These are phyloP conservation scores for Crotalus helleri DNA, from an alignment of 2,113 vertebrate genomes.

Conservation along the genomic window DNA sequence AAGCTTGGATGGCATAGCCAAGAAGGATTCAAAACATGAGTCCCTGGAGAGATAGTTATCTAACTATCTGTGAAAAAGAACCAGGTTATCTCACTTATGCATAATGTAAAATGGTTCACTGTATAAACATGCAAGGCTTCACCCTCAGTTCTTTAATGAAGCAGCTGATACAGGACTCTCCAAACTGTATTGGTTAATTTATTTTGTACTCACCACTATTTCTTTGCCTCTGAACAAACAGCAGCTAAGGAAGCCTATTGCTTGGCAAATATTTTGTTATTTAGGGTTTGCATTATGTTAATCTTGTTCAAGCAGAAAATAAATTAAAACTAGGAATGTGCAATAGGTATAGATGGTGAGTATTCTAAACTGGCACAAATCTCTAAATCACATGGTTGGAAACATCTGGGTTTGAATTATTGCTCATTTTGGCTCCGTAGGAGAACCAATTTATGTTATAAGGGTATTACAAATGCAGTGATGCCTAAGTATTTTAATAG, in stretches of 20 bases:
- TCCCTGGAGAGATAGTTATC: not conserved
- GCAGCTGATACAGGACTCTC: not conserved
- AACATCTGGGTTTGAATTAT: not conserved
- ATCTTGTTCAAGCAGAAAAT: not conserved
- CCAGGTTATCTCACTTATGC: not conserved
- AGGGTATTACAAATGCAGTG: not conserved
- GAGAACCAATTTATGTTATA: not conserved
- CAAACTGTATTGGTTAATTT: not conserved
- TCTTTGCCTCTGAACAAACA: accelerated
- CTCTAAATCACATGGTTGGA: not conserved
- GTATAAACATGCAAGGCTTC: not conserved
- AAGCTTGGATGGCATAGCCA: not conserved
- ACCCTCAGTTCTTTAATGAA: not conserved
- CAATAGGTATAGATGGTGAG: accelerated
- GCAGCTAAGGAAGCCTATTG: not conserved
- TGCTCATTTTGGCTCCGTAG: not conserved
- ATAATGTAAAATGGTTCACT: not conserved
- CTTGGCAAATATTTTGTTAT: not conserved
- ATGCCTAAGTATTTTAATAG: not conserved
- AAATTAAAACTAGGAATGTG: not conserved
- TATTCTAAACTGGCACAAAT: not conserved
- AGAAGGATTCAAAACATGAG: not conserved
- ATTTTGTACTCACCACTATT: not conserved
- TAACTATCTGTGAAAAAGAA: not conserved
- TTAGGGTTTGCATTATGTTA: not conserved